phyloP scores from a whole-genome alignment of 2,888 invertebrate genomes.

The Agrenia bidenticulata region DNA sequence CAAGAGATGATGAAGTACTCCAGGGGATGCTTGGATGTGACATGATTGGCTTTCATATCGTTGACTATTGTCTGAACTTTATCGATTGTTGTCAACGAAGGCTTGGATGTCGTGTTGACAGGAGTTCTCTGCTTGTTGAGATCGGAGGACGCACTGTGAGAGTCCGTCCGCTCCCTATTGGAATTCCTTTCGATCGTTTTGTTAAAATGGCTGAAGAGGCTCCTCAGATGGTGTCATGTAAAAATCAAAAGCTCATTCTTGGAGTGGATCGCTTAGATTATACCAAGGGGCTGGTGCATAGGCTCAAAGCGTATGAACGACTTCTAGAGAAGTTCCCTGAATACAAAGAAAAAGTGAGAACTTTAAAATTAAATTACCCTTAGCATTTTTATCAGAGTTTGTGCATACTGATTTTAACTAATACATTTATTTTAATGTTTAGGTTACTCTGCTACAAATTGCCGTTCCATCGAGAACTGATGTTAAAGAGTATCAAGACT shows the following conservation, averaged over 20 bases:
- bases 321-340: constrained; percentile 80
- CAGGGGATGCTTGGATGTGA: constrained; percentile 91
- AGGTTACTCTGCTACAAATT: constrained; percentile 73
- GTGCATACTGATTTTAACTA: no score
- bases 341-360: constrained; percentile 73
- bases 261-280: constrained; percentile 89
- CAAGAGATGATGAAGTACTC: constrained; percentile 90
- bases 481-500: constrained; percentile 83
- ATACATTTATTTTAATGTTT: constrained; percentile 7
- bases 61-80: constrained; percentile 86
- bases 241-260: constrained; percentile 70
- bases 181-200: constrained; percentile 84
- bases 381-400: constrained; percentile 1
- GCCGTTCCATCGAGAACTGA: constrained; percentile 86
- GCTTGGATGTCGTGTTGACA: constrained; percentile 78
- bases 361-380: background rate
- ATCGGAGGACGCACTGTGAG: constrained; percentile 79
- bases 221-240: constrained; percentile 61
- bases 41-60: constrained; percentile 89
- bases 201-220: constrained; percentile 72
- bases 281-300: constrained; percentile 83
- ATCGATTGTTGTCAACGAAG: constrained; percentile 87
- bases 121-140: constrained; percentile 81
- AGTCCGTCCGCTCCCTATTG: constrained; percentile 81
- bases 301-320: constrained; percentile 78